Percentiles rank a stretch among this genome's conserved stretches.
Evolutionary conservation across 2,797 vertebrate species (phyloP).

Genomic region (Diceros bicornis): DNA sequence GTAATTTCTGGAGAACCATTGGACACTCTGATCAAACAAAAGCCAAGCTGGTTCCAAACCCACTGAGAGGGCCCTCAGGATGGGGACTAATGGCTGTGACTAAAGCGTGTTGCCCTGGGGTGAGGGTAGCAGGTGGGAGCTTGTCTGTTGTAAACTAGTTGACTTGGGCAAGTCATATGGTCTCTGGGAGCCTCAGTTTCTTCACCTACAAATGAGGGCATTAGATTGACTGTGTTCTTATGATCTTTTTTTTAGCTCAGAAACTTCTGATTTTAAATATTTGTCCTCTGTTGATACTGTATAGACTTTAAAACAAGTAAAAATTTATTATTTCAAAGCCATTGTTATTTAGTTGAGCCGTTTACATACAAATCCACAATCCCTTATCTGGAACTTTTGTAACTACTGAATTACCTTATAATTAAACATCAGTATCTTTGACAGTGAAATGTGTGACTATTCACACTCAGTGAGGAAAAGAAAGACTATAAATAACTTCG

Average conservation of each 20-base stretch:
- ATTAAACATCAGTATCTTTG: background rate
- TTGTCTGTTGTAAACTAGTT: background rate
- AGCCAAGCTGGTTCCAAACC: background rate
- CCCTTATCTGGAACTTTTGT: background rate
- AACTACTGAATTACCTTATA: background rate
- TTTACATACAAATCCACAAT: background rate
- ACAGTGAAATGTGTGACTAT: background rate
- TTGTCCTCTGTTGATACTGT: background rate
- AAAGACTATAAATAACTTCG: constrained; percentile 49
- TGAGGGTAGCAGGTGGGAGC: background rate
- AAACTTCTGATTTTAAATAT: constrained; percentile 1
- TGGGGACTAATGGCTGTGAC: background rate
- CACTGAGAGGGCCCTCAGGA: background rate
- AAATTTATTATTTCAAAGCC: constrained; percentile 28
- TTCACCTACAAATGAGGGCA: background rate
- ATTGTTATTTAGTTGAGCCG: background rate
- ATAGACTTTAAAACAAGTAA: background rate
- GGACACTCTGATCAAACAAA: background rate
- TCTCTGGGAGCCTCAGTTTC: background rate
- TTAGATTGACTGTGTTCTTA: background rate
- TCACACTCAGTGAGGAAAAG: background rate
- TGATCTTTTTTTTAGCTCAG: background rate
- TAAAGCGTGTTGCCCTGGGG: background rate
- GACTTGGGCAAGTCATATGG: background rate
- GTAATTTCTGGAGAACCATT: background rate